Base-by-base conservation (phyloP, 35 echinoderm and acorn worm species). In the Ptychodera flava region DNA sequence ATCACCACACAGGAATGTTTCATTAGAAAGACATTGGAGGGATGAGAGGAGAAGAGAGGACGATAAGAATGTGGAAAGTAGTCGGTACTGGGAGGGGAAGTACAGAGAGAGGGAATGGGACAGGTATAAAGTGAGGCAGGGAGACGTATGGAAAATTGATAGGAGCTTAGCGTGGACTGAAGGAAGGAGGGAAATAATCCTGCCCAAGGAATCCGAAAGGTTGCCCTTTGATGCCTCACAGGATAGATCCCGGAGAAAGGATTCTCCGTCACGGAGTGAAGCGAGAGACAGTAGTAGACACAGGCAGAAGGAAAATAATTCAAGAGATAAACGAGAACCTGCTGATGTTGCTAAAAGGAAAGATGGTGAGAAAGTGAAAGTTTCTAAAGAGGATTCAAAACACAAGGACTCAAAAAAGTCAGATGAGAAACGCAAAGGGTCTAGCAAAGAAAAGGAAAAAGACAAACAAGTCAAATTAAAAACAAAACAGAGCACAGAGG, bases 261-360 rank as follows among this genome's bases (percentile, higher is more conserved):
- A 64, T 6, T 64, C 45, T 12, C 45, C 45, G 6, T 6, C 45
- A 64, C 6, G 6, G 45, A 6, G 45, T 12, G 22, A 6, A 64
- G 45, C 6, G 6, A 64, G 6, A 12, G 22, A 22, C 6, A 22
- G 22, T 12, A 64, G 45, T 22, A 64, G 45, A 22, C 22, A 64
- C 45, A 64, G 22, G 45, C 6, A 6, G 6, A 64, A 64, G 22
- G 45, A 64, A 12, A 64, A 12, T 22, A 64, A 6, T 12, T 64
- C 45, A 64, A 64, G 45, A 64, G 45, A 64, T 12, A 64, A 64
- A 22, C 6, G 45, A 22, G 45, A 64, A 64, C 45, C 45, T 12
- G 45, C 22, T 64, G 45, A 64, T 64, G 6, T 64, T 6, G 6
- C 22, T 78, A 91, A 91, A 91, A 34, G 82, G 32, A 91, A 91